Percentiles rank a stretch among this genome's conserved stretches.
phyloP scores from a whole-genome alignment of 2,113 vertebrate species.

The Phylloscopus trochilus region DNA sequence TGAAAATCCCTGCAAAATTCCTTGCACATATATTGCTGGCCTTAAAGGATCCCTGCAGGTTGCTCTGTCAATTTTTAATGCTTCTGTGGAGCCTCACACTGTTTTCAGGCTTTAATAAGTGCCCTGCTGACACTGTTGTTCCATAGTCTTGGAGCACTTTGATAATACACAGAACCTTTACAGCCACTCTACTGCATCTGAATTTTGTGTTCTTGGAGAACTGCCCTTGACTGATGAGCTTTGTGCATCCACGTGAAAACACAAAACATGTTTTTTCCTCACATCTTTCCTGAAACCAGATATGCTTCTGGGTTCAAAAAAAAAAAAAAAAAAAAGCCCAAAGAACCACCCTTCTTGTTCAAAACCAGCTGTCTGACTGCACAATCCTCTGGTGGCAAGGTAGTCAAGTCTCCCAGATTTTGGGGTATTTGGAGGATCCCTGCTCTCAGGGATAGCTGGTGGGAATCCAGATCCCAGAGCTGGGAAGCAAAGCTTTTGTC shows the following conservation, averaged over 20 bases:
- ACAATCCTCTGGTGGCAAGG: not conserved
- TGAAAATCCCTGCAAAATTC: not conserved
- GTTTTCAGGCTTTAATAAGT: not conserved
- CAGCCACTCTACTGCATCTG: not conserved
- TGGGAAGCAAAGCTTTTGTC: not conserved
- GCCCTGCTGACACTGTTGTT: not conserved
- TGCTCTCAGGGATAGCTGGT: not conserved
- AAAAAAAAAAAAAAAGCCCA: too few species aligned
- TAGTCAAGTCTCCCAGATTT: rapidly evolving
- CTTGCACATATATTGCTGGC: rapidly evolving
- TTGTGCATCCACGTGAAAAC: not conserved
- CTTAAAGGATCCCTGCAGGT: not conserved
- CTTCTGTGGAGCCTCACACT: not conserved
- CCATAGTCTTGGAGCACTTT: not conserved
- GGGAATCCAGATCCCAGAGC: rapidly evolving
- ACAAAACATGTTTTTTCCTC: not conserved
- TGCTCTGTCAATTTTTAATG: not conserved
- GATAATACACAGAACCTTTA: not conserved
- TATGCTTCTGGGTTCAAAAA: not conserved
- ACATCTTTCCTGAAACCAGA: not conserved
- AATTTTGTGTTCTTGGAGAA: not conserved
- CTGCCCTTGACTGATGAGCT: not conserved
- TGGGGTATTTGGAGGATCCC: not conserved
- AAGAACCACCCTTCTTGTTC: not conserved
- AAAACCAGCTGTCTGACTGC: not conserved